Conservation (phyloP, 1,140 invertebrate genomes). For the Pantala flavescens region DNA sequence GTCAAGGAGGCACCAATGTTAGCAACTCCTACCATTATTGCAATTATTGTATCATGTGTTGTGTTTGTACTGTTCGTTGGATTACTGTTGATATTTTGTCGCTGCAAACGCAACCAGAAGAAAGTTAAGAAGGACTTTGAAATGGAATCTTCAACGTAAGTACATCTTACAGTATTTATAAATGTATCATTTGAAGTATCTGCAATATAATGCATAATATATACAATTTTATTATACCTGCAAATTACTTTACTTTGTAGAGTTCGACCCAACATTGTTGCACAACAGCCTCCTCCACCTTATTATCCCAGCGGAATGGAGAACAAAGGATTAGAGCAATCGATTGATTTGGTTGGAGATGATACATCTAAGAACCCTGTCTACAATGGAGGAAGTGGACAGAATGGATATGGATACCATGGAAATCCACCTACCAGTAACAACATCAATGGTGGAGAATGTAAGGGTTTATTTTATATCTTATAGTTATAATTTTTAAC, state of each 20-base stretch:
- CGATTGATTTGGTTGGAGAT: conserved; percentile 65
- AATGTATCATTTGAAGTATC: conserved; percentile 19
- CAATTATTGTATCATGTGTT: conserved; percentile 67
- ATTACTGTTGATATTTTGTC: conserved; percentile 71
- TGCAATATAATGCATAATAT: not conserved
- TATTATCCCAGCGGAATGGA: conserved; percentile 74
- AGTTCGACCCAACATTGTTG: conserved; percentile 61
- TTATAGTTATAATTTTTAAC: not conserved
- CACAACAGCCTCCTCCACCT: conserved; percentile 70
- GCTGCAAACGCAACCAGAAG: conserved; percentile 68
- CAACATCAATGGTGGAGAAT: conserved; percentile 62
- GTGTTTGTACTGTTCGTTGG: conserved; percentile 67
- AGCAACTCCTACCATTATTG: conserved; percentile 65
- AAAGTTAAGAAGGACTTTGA: conserved; percentile 84
- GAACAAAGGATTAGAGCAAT: conserved; percentile 81
- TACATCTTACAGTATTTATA: conserved; percentile 18
- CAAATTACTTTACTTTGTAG: conserved; percentile 30
- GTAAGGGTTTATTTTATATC: conserved; percentile 37
- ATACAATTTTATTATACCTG: conserved; percentile 17
- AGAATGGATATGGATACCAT: conserved; percentile 76
- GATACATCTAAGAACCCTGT: conserved; percentile 68
- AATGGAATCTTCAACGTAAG: conserved; percentile 63
- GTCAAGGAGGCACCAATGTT: conserved; percentile 64
- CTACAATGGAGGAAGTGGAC: conserved; percentile 49
- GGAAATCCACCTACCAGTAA: conserved; percentile 34